Evolutionary conservation across 1,140 invertebrate species (phyloP), one percentile per base, ranked within the genome.

Genomic region (Sinonovacula constricta): DNA sequence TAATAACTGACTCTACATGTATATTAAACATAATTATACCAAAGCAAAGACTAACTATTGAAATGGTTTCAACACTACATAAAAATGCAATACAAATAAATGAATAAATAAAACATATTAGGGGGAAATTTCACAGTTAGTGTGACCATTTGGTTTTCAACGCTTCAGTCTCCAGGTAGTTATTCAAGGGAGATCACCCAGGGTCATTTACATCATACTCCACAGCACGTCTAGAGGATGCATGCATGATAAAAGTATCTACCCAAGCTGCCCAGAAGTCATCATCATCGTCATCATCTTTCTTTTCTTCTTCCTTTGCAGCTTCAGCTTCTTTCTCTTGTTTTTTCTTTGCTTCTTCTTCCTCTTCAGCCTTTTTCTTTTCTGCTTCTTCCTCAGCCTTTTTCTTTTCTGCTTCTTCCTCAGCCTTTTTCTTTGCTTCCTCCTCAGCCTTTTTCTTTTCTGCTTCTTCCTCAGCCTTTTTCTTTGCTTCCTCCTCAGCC

Each of bases 261-360:
- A 76, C 72, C 72, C 63, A 59, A 39, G 72, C n/a, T 45, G 72
- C 72, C 72, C 72, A 76, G 54, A 76, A 76, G 67, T 76, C 72
- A 33, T 66, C 63, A 22, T 76, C 72, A 66, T 76, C 72, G 33
- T 65, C 71, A 67, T 67, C 65, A 53, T 67, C 49, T 34, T 75
- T 54, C n/a, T 28, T 39, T 26, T 76, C 49, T 54, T 79, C 54
- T 49, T 72, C 54, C 28, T 70, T 57, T 59, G 69, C 24, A 34
- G 68, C 26, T 51, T 74, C 63, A 1, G 39, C 36, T 59, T 66
- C 49, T 31, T 36, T 45, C 18, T 22, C 7, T 15, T 56, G 34
- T 33, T 39, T 69, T 30, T 72, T 62, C 60, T 79, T 72, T 56
- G 79, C 83, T 65, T 76, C 76, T 15, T 77, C 74, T 14, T 80